phyloP scores from a whole-genome alignment of 2,888 invertebrate species.

The Watsonalla cultraria region DNA sequence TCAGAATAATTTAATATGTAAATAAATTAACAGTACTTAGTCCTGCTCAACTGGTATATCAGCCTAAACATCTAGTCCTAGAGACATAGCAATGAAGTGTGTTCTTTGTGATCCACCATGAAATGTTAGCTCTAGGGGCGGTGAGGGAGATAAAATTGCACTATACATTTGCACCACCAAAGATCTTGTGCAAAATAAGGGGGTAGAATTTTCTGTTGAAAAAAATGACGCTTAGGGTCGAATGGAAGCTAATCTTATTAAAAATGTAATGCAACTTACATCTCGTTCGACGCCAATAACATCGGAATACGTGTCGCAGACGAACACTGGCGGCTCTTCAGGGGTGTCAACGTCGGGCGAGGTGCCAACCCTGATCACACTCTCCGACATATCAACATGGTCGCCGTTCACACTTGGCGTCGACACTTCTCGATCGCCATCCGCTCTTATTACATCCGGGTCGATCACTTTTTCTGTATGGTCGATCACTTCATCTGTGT shows the following conservation, averaged over 20 bases:
- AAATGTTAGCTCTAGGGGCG: too few relatives aligned
- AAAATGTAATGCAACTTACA: conserved; percentile 24
- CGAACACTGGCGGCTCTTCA: conserved; percentile 59
- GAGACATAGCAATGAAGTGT: too few relatives aligned
- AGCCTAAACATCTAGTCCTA: too few relatives aligned
- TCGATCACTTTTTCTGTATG: conserved; percentile 1
- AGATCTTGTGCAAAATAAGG: too few relatives aligned
- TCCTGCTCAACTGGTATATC: too few relatives aligned
- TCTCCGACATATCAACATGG: conserved; percentile 4
- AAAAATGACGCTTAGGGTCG: too few relatives aligned
- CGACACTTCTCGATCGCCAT: not conserved
- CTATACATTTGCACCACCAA: too few relatives aligned
- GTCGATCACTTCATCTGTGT: conserved; percentile 7
- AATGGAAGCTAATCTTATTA: not conserved
- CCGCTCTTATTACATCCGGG: not conserved
- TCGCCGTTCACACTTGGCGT: not conserved
- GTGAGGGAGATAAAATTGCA: too few relatives aligned
- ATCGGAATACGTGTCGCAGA: conserved; percentile 53
- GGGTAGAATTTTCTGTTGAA: too few relatives aligned
- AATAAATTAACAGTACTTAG: too few relatives aligned
- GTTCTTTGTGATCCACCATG: too few relatives aligned
- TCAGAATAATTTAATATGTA: too few relatives aligned
- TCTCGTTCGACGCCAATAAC: conserved; percentile 51
- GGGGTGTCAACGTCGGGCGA: conserved; percentile 40
- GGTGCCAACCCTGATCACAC: conserved; percentile 7